phyloP scores from a whole-genome alignment of 2,113 vertebrate genomes.

The Centropus bengalensis region DNA sequence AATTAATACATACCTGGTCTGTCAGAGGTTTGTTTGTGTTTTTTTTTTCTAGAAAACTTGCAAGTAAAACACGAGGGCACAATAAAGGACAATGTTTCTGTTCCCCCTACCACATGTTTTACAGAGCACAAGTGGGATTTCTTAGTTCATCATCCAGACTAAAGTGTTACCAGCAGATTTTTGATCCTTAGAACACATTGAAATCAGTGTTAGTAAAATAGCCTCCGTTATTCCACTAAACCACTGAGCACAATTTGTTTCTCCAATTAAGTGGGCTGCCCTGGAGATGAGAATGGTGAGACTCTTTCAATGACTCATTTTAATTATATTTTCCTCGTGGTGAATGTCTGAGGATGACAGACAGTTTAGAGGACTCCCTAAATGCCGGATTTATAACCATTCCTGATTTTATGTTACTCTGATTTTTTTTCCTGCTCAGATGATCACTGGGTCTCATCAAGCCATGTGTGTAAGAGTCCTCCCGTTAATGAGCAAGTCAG shows the following conservation, averaged over 20 bases:
- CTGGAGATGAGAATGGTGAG: background rate
- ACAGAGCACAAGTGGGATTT: background rate
- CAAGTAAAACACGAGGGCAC: background rate
- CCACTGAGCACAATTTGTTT: background rate
- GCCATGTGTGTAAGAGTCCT: accelerated
- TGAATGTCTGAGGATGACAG: background rate
- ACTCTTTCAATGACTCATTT: background rate
- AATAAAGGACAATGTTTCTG: background rate
- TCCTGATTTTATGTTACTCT: background rate
- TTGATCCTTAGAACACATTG: background rate
- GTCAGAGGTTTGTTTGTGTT: background rate
- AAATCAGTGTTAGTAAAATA: background rate
- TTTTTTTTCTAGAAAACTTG: background rate
- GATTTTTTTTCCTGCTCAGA: background rate
- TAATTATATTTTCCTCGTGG: constrained; percentile 5
- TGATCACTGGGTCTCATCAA: accelerated
- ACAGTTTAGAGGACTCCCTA: background rate
- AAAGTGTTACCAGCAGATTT: background rate
- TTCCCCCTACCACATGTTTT: background rate
- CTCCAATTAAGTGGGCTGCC: background rate
- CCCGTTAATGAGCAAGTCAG: background rate
- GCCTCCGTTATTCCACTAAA: background rate
- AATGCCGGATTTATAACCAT: background rate
- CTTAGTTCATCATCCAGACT: background rate
- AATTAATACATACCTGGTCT: background rate